Conservation (phyloP, 1,140 invertebrate genomes). For the Drosophila ercepeae region DNA sequence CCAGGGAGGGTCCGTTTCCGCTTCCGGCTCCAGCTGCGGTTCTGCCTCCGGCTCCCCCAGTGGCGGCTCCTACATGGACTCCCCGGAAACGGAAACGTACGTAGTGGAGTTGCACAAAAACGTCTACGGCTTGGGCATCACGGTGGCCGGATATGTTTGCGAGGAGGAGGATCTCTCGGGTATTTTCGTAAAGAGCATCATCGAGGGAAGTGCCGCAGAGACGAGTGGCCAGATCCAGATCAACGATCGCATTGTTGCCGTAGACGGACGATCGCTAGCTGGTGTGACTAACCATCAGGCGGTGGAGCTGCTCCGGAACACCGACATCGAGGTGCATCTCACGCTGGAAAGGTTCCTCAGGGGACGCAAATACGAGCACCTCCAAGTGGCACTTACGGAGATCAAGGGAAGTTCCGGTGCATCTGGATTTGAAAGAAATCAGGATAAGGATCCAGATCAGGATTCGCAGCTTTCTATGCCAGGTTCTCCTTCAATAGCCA, state of each 20-base stretch:
- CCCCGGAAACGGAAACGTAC: slow-evolving; percentile 86
- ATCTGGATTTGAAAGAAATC: slow-evolving; percentile 15
- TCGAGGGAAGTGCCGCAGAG: slow-evolving; percentile 95
- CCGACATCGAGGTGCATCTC: slow-evolving; percentile 91
- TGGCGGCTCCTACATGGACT: slow-evolving; percentile 68
- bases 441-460: slow-evolving; percentile 83
- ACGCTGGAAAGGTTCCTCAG: slow-evolving; percentile 93
- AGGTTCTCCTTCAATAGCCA: slow-evolving; percentile 89
- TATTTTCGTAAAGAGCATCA: slow-evolving; percentile 98
- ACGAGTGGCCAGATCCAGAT: slow-evolving; percentile 93
- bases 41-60: slow-evolving; percentile 53
- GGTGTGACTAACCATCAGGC: slow-evolving; percentile 96
- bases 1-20: slow-evolving; percentile 41
- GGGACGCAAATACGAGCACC: slow-evolving; percentile 94
- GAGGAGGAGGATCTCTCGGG: slow-evolving; percentile 93
- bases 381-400: slow-evolving; percentile 90
- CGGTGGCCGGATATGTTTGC: slow-evolving; percentile 88
- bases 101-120: slow-evolving; percentile 87
- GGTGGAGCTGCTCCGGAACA: slow-evolving; percentile 93
- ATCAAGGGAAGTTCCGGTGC: slow-evolving; percentile 85
- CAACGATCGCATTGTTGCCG: slow-evolving; percentile 96
- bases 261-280: slow-evolving; percentile 91
- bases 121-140: slow-evolving; percentile 88
- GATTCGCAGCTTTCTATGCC: slow-evolving; percentile 85
- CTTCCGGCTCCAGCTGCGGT: slow-evolving; percentile 44